phyloP scores from a whole-genome alignment of 2,797 vertebrate species.

The Gymnothorax reevesii region DNA sequence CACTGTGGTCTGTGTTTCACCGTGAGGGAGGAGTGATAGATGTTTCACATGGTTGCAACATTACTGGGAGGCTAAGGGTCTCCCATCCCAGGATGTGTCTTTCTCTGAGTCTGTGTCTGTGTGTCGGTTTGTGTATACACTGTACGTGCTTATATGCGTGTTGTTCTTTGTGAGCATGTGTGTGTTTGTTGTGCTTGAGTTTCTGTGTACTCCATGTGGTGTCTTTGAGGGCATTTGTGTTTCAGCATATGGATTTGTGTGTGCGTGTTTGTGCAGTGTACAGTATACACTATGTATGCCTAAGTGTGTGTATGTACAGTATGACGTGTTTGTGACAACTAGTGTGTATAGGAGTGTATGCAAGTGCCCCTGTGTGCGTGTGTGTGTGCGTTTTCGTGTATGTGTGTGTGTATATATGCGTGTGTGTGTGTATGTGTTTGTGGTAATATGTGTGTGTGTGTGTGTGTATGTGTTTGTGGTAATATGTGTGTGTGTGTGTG shows the following conservation, averaged over 20 bases:
- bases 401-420: neutral
- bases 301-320: neutral
- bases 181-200: slow-evolving; percentile 22
- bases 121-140: slow-evolving; percentile 14
- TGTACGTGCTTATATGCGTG: neutral
- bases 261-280: slow-evolving; percentile 9
- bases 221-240: neutral
- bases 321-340: slow-evolving; percentile 30
- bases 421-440: slow-evolving; percentile 21
- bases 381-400: slow-evolving; percentile 6
- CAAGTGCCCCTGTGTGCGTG: slow-evolving; percentile 16
- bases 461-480: slow-evolving; percentile 13
- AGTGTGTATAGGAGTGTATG: slow-evolving; percentile 49
- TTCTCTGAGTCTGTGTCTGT: neutral
- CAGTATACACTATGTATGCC: neutral
- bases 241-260: slow-evolving; percentile 17
- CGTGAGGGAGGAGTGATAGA: slow-evolving; percentile 73
- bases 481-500: slow-evolving; percentile 13
- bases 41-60: slow-evolving; percentile 79
- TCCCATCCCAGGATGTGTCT: slow-evolving; percentile 64
- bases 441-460: slow-evolving; percentile 3
- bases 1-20: neutral
- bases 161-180: slow-evolving; percentile 31
- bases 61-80: slow-evolving; percentile 59
- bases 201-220: neutral